Base-by-base conservation (phyloP, 2,113 vertebrate species). In the Xenopus tropicalis region DNA sequence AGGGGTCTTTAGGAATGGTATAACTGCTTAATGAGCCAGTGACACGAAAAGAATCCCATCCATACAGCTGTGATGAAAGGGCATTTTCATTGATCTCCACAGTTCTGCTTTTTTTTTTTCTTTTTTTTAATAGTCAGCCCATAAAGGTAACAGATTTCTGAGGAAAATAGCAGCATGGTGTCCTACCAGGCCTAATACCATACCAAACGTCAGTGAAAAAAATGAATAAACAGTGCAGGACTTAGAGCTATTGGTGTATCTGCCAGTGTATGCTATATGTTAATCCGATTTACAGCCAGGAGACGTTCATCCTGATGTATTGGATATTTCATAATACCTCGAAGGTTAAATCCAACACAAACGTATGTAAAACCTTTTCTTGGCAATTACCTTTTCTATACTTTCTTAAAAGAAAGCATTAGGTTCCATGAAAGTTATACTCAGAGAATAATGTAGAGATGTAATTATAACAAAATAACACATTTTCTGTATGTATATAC, bases 21-120 rank as follows among this genome's bases (percentile, higher is more conserved):
- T 88, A 87, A 87, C 88, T 92, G 88, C 92, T 92, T 92, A 92
- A 92, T 88, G 86, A 90, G 86, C 85, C 89, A 86, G 88, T 89
- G 89, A 91, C 88, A 91, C 78, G 79, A 86, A 85, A 89, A 91
- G 89, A 91, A 91, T 92, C 89, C 89, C 86, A 90, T 86, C 85
- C 86, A n/a, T 37, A 83, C 85, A 85, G 88, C 89, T 87, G 82
- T 85, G 86, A 89, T 90, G 87, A 91, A 91, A 89, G 89, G 87
- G 84, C 88, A 86, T 86, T 90, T 91, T 90, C 89, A 92, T 92
- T 89, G 91, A 93, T 93, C 89, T 87, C 81, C 85, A 79, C 83
- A 83, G 81, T 83, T 78, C 86, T 87, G 87, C 85, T 91, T 90
- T 48, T 48, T 48, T 48, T 11, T 13, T 44, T 8, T 44, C 13